phyloP scores from a whole-genome alignment of 2,797 vertebrate species.

The Lacerta agilis region DNA sequence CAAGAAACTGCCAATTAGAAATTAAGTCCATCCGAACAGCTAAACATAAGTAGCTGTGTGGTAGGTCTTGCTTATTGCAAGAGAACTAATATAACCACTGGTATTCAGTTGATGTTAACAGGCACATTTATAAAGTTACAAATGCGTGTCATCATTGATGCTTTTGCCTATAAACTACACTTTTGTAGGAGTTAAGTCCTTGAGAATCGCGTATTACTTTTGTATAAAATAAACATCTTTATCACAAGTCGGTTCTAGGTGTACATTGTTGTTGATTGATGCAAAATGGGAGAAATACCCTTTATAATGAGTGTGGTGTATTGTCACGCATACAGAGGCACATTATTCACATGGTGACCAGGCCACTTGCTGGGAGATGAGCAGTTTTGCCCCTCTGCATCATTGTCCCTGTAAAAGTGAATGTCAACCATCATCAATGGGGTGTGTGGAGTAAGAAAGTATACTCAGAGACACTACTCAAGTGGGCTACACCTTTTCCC shows the following conservation, averaged over 20 bases:
- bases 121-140: slow-evolving; percentile 71
- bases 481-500: too few species aligned
- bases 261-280: slow-evolving; percentile 38
- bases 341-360: not conserved
- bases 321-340: not conserved
- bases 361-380: not conserved
- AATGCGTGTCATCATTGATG: slow-evolving; percentile 63
- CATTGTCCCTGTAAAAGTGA: not conserved
- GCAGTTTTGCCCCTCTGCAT: not conserved
- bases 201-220: slow-evolving; percentile 69
- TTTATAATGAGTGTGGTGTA: not conserved
- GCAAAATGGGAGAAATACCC: not conserved
- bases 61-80: slow-evolving; percentile 53
- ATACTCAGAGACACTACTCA: too few species aligned
- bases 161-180: slow-evolving; percentile 72
- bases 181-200: slow-evolving; percentile 72
- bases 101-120: slow-evolving; percentile 64
- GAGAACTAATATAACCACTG: slow-evolving; percentile 60
- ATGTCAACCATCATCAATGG: not conserved
- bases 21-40: slow-evolving; percentile 46
- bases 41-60: slow-evolving; percentile 29
- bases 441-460: too few species aligned
- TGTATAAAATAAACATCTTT: slow-evolving; percentile 74
- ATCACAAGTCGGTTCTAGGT: slow-evolving; percentile 43
- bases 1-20: slow-evolving; percentile 32